phyloP scores from a whole-genome alignment of 2,113 vertebrate species.

The Anser cygnoides region DNA sequence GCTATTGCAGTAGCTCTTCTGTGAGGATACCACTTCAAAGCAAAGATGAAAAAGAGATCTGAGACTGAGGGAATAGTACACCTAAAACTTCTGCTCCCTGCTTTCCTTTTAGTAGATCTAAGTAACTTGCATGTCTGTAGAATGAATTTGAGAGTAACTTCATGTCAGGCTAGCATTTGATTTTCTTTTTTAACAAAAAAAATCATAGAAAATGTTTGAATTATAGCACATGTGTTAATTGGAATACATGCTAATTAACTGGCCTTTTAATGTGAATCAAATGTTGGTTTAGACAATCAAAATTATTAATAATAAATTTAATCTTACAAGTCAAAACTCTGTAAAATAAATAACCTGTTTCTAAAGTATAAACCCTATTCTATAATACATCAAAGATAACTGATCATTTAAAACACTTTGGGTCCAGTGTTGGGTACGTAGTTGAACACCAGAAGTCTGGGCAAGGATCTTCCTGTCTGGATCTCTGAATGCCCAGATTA shows the following conservation, averaged over 20 bases:
- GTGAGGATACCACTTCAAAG: not conserved
- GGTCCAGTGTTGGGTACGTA: constrained; percentile 48
- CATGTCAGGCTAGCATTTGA: not conserved
- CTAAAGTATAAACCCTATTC: constrained; percentile 61
- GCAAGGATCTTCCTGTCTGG: constrained; percentile 27
- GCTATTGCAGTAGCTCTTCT: not conserved
- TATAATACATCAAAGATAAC: constrained; percentile 57
- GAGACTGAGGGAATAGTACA: not conserved
- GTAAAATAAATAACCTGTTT: constrained; percentile 70
- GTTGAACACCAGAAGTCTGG: constrained; percentile 27
- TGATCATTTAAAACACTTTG: constrained; percentile 29
- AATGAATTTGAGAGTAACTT: not conserved
- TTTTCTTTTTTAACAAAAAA: constrained; percentile 10
- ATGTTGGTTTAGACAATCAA: constrained; percentile 44
- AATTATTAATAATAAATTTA: constrained; percentile 35
- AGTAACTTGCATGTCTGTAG: not conserved
- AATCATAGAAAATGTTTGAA: not conserved
- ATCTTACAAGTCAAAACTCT: constrained; percentile 43
- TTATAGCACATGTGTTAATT: constrained; percentile 57
- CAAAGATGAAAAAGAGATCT: not conserved
- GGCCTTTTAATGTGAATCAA: constrained; percentile 37
- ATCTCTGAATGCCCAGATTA: constrained; percentile 49
- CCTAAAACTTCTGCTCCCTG: not conserved
- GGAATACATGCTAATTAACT: constrained; percentile 59
- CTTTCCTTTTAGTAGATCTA: not conserved